Evolutionary conservation across 2,888 invertebrate genomes (phyloP), one percentile per base, ranked within the genome.

Genomic region (Camponotus fellah): DNA sequence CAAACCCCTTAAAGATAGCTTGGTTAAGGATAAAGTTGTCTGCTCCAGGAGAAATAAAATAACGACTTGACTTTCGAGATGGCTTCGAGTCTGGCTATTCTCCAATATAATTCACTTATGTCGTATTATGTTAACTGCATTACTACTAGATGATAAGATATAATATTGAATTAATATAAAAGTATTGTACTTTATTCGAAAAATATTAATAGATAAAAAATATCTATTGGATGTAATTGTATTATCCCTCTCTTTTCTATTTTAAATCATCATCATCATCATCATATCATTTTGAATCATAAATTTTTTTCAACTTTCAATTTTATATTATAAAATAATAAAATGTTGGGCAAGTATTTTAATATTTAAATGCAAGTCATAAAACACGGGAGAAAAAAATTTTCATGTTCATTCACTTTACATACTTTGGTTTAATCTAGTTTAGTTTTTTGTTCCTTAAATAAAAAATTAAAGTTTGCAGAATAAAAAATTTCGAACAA

Each of bases 11-110:
- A 71, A 46, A 26, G 9, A 62, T 60, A 69, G 32, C 69, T 49
- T 32, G n/a, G 21, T 56, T 34, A 26, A 71, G 26, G 46, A 49
- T 26, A 79, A 80, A 80, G 32, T 69, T 69, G 32, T 5, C 77
- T 66, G 4, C 4, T 40, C 14, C 34, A 3, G 2, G 12, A 46
- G 14, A 58, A 66, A 58, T 66, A 60, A 80, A 72, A 37, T 71
- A 79, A 71, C 32, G 21, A 14, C n/a, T 26, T 10, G 26, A 9
- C 46, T 49, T 69, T 21, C 49, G 9, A 21, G 21, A 60, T 6
- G 60, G 26, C 26, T 26, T 26, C 26, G 26, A 26, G 26, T 12
- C 46, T 49, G 46, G 37, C 49, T 72, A 46, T 12, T 58, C n/a
- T 58, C 32, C 17, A 60, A 14, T 21, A 34, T 46, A 46, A 72